Conservation (phyloP, 2,797 vertebrate species). For the Merluccius polli region DNA sequence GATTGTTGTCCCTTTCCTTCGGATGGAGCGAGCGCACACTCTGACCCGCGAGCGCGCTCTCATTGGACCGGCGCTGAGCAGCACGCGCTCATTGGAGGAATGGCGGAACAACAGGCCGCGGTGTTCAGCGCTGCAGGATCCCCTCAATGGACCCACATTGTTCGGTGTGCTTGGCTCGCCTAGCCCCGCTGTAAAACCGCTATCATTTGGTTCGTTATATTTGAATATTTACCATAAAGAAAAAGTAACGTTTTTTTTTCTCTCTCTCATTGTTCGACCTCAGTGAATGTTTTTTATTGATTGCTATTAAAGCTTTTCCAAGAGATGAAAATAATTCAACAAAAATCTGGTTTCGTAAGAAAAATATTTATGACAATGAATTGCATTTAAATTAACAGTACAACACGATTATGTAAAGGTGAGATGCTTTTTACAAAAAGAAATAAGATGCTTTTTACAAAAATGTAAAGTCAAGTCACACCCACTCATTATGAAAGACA, state of each 20-base stretch:
- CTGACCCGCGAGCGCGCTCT: conserved; percentile 56
- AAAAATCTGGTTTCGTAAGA: background rate
- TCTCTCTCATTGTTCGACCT: background rate
- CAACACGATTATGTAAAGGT: background rate
- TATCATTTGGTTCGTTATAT: background rate
- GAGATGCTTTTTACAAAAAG: background rate
- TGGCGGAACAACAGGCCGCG: conserved; percentile 68
- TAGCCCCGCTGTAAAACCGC: too few species aligned
- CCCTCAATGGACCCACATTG: background rate
- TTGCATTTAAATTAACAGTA: background rate
- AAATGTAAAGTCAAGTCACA: background rate
- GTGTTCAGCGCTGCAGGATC: conserved; percentile 29
- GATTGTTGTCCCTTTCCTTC: conserved; percentile 60
- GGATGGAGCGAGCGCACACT: conserved; percentile 65
- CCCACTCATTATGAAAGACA: background rate
- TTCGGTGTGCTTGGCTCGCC: background rate
- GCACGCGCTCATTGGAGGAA: conserved; percentile 61
- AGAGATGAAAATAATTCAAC: background rate
- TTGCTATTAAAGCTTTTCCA: background rate
- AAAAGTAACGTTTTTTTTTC: background rate
- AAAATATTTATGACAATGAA: background rate
- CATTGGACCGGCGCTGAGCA: conserved; percentile 58
- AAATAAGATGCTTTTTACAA: background rate
- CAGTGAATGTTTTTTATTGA: background rate
- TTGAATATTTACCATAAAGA: background rate